A percentile compares a stretch with the other conserved stretches of the same genome.
Evolutionary conservation across 30 jellyfish, hydroid and myxozoan genomes (phyloP).

Genomic region (Pseudorhiza aurosa): DNA sequence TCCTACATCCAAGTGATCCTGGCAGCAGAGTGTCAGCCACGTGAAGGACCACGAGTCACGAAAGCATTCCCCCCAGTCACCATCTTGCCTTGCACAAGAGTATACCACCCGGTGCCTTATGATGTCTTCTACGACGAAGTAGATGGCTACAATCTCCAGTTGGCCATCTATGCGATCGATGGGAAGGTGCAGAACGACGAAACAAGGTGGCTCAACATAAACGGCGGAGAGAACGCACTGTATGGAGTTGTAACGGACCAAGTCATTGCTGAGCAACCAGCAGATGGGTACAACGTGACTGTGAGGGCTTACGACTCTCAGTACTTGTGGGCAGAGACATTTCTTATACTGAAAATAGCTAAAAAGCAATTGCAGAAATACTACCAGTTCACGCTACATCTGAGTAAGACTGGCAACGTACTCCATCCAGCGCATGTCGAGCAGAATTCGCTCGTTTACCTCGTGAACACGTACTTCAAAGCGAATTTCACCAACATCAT

Average conservation of each 20-base stretch:
- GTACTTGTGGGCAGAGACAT: slow-evolving; percentile 69
- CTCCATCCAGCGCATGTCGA: background rate
- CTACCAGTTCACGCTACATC: slow-evolving; percentile 54
- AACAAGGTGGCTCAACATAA: slow-evolving; percentile 24
- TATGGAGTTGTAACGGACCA: slow-evolving; percentile 66
- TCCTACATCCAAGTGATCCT: slow-evolving; percentile 13
- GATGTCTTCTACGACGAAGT: slow-evolving; percentile 79
- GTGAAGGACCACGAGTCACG: slow-evolving; percentile 52
- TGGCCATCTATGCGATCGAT: slow-evolving; percentile 11
- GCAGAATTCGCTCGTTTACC: background rate
- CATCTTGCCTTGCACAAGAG: slow-evolving; percentile 50
- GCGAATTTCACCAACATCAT: slow-evolving; percentile 37
- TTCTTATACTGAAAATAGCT: slow-evolving; percentile 54
- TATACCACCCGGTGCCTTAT: slow-evolving; percentile 12
- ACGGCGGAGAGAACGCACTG: slow-evolving; percentile 6
- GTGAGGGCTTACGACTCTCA: slow-evolving; percentile 78
- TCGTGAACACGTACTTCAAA: slow-evolving; percentile 28
- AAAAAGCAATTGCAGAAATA: slow-evolving; percentile 37
- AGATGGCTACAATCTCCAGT: slow-evolving; percentile 67
- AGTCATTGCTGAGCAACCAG: slow-evolving; percentile 38
- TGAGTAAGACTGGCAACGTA: background rate
- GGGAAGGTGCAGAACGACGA: slow-evolving; percentile 23
- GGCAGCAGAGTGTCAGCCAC: slow-evolving; percentile 61
- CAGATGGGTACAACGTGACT: slow-evolving; percentile 72
- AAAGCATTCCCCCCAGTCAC: slow-evolving; percentile 65